These are phyloP conservation scores for Ctenoplectra terminalis DNA, from an alignment of 1,140 invertebrate genomes.

Conservation along the genomic window DNA sequence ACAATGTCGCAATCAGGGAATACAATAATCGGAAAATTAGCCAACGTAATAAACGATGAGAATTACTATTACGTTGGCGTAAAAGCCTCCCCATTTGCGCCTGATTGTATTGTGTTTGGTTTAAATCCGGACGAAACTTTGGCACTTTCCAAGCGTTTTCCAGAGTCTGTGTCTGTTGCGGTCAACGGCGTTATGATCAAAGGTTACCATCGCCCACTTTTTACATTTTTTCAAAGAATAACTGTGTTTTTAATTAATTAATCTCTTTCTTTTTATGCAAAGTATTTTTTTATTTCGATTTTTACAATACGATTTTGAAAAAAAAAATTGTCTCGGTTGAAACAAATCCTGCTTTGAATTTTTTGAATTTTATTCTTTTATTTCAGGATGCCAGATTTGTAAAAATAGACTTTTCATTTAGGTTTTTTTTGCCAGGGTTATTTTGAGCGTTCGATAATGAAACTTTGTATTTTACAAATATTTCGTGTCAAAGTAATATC, in stretches of 20 bases:
- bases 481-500: neutral
- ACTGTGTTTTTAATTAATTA: neutral
- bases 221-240: neutral
- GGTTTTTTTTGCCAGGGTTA: neutral
- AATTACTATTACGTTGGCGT: slow-evolving; percentile 87
- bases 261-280: neutral
- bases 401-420: neutral
- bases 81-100: slow-evolving; percentile 89
- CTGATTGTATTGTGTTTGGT: slow-evolving; percentile 89
- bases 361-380: neutral
- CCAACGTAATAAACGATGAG: slow-evolving; percentile 70
- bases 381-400: neutral
- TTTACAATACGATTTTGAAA: neutral
- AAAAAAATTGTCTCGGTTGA: neutral
- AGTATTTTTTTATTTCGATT: neutral
- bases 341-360: neutral
- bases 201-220: slow-evolving; percentile 74
- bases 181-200: slow-evolving; percentile 89
- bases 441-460: neutral
- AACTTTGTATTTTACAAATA: neutral
- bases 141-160: slow-evolving; percentile 87
- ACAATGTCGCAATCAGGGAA: slow-evolving; percentile 46
- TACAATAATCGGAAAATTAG: slow-evolving; percentile 73
- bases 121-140: slow-evolving; percentile 86
- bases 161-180: slow-evolving; percentile 85